Evolutionary conservation across 2,113 vertebrate genomes (phyloP).

Genomic region (Lasiurus borealis): DNA sequence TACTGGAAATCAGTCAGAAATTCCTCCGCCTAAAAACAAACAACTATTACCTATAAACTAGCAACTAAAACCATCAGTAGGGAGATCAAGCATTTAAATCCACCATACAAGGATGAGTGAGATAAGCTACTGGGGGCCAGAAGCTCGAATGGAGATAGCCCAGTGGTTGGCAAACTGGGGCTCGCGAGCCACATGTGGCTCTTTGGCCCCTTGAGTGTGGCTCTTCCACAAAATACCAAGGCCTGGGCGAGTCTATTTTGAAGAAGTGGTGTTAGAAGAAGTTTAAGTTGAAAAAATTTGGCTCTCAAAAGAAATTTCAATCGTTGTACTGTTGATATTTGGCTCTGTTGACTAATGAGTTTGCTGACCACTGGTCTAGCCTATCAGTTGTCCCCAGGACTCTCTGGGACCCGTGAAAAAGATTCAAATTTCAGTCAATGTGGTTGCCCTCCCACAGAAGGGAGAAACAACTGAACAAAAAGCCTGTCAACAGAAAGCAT

Average conservation of each 20-base stretch:
- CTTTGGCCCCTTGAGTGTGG: no score
- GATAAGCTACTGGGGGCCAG: not conserved
- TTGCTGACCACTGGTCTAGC: no score
- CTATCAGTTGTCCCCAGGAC: not conserved
- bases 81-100: not conserved
- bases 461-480: constrained; percentile 16
- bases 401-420: not conserved
- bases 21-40: not conserved
- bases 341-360: no score
- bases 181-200: no score
- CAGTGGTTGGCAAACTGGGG: no score
- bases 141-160: no score
- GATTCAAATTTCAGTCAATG: not conserved
- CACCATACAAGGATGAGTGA: not conserved
- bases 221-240: no score
- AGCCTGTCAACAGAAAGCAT: not conserved
- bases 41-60: not conserved
- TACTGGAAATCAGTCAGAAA: constrained; percentile 4
- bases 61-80: not conserved
- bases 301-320: no score
- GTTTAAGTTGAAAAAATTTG: no score
- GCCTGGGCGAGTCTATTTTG: no score
- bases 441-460: not conserved
- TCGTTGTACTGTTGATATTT: no score
- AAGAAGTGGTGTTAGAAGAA: no score